Percentiles rank a stretch among this genome's conserved stretches.
These are phyloP conservation scores for Tetragonula clypearis DNA, from an alignment of 1,140 invertebrate genomes.

Conservation along the genomic window DNA sequence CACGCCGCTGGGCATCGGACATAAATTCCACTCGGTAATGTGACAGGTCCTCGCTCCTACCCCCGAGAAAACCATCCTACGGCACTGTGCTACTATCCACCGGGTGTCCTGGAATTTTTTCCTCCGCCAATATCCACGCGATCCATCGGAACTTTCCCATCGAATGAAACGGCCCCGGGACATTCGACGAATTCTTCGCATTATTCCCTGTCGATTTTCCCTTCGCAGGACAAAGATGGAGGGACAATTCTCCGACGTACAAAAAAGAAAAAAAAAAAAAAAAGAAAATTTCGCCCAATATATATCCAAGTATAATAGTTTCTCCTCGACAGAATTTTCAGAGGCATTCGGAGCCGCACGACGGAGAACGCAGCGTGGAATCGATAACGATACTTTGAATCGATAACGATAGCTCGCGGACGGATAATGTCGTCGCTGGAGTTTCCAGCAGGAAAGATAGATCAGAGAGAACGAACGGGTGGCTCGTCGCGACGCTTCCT, in stretches of 20 bases:
- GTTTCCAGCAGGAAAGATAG: conserved; percentile 56
- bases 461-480: conserved; percentile 52
- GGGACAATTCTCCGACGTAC: not conserved
- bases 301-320: not conserved
- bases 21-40: conserved; percentile 82
- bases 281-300: not conserved
- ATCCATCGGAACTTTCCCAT: not conserved
- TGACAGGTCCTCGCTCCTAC: conserved; percentile 80
- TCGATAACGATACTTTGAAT: conserved; percentile 32
- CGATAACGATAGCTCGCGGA: conserved; percentile 31
- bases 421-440: conserved; percentile 51
- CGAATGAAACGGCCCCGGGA: not conserved
- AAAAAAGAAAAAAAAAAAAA: not conserved
- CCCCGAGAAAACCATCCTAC: conserved; percentile 68
- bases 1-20: conserved; percentile 81
- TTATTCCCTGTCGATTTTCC: not conserved
- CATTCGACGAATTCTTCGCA: not conserved
- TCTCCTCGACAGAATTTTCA: not conserved
- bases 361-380: not conserved
- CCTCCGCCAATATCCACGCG: not conserved
- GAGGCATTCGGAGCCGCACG: not conserved
- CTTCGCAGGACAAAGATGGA: not conserved
- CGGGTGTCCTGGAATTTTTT: conserved; percentile 73
- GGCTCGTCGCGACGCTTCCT: conserved; percentile 51
- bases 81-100: conserved; percentile 68